phyloP scores from a whole-genome alignment of 2,797 vertebrate genomes.

The Argya squamiceps region DNA sequence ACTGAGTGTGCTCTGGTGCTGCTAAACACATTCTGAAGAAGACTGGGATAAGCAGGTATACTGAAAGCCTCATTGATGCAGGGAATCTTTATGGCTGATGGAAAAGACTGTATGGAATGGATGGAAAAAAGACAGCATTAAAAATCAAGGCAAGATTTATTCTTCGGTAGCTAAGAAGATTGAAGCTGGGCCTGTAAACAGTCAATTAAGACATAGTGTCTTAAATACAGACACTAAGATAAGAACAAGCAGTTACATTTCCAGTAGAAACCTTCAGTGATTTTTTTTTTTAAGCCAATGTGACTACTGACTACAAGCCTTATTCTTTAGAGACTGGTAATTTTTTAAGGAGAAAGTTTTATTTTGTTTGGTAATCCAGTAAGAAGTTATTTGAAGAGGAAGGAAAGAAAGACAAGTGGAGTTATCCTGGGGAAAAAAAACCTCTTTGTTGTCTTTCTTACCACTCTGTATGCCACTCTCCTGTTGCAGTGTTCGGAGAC shows the following conservation, averaged over 20 bases:
- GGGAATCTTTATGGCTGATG: background rate
- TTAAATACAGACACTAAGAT: background rate
- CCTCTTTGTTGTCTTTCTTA: background rate
- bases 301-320: background rate
- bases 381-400: background rate
- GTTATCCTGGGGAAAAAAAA: background rate
- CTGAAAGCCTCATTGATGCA: background rate
- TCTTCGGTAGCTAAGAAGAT: background rate
- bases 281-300: background rate
- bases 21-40: background rate
- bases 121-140: background rate
- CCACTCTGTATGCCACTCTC: background rate
- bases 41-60: background rate
- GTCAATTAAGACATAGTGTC: background rate
- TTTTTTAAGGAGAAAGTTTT: background rate
- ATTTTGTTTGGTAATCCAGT: background rate
- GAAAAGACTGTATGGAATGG: background rate
- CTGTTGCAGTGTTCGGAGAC: background rate
- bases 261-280: background rate
- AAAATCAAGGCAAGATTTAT: background rate
- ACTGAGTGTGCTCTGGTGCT: background rate
- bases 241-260: background rate
- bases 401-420: background rate
- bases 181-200: background rate
- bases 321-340: background rate